A percentile compares a stretch with the other conserved stretches of the same genome.
phyloP scores from a whole-genome alignment of 2,797 vertebrate species.

The Melanotaenia parkinsoni region DNA sequence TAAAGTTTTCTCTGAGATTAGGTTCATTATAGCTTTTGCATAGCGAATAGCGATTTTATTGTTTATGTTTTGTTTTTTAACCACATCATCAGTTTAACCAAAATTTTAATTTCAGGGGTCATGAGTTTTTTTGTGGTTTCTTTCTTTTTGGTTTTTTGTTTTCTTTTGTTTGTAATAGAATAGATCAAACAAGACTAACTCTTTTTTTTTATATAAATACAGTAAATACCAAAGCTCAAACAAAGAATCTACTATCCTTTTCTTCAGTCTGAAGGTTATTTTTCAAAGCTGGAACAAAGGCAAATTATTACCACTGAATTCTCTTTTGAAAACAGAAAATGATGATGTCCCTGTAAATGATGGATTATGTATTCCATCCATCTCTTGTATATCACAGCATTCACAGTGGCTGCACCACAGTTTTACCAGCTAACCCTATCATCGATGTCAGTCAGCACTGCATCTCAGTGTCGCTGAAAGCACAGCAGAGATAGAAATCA shows the following conservation, averaged over 20 bases:
- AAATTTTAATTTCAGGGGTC: too few species aligned
- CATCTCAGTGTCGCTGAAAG: constrained; percentile 13
- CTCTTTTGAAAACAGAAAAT: too few species aligned
- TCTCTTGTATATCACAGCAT: constrained; percentile 31
- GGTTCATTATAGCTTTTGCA: too few species aligned
- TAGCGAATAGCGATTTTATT: too few species aligned
- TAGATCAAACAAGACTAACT: too few species aligned
- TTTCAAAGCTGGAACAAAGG: not conserved
- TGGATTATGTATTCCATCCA: constrained; percentile 44
- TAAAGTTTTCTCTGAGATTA: too few species aligned
- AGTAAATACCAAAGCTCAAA: not conserved
- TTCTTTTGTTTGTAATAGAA: too few species aligned
- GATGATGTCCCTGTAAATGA: constrained; percentile 11
- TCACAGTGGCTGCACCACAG: constrained; percentile 12
- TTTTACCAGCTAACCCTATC: constrained; percentile 12
- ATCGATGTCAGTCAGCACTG: constrained; percentile 6
- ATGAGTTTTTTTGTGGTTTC: too few species aligned
- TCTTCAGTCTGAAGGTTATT: not conserved
- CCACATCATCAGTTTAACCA: too few species aligned
- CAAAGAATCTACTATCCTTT: not conserved
- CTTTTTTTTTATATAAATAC: not conserved
- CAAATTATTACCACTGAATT: too few species aligned
- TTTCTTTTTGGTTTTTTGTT: too few species aligned
- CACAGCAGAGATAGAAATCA: constrained; percentile 4
- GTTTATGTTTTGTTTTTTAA: too few species aligned